Conservation (phyloP, 1,140 invertebrate genomes). For the Matsumurasca onukii region DNA sequence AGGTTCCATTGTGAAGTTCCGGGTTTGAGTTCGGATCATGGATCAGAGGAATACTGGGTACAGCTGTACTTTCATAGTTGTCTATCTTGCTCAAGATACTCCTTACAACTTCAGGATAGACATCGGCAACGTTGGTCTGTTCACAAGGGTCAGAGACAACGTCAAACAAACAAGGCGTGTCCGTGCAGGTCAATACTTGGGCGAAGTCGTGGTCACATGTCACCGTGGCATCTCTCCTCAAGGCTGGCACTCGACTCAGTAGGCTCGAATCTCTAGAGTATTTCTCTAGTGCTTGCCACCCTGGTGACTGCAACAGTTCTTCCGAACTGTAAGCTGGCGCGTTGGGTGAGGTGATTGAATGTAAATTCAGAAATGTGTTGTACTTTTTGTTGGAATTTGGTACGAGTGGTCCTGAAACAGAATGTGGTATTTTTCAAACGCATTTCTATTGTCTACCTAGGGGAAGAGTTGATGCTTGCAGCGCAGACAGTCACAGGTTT, state of each 20-base stretch:
- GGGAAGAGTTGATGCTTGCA: too few species aligned
- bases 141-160: constrained; percentile 66
- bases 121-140: constrained; percentile 55
- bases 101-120: neutral
- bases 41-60: neutral
- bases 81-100: neutral
- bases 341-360: neutral
- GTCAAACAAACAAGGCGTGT: constrained; percentile 61
- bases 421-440: too few species aligned
- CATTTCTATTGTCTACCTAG: too few species aligned
- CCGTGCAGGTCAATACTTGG: constrained; percentile 25
- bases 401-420: constrained; percentile 28
- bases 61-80: neutral
- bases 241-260: neutral
- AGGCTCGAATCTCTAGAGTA: neutral
- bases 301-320: neutral
- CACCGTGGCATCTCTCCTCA: neutral
- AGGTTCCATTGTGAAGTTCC: neutral
- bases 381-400: neutral
- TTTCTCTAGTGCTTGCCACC: constrained; percentile 3
- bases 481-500: too few species aligned
- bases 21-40: constrained; percentile 4
- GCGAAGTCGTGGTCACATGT: constrained; percentile 3
- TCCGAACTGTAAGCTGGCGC: neutral
- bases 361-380: neutral